Base-by-base conservation (phyloP, 2,797 vertebrate genomes). In the Sebastes iracundus region DNA sequence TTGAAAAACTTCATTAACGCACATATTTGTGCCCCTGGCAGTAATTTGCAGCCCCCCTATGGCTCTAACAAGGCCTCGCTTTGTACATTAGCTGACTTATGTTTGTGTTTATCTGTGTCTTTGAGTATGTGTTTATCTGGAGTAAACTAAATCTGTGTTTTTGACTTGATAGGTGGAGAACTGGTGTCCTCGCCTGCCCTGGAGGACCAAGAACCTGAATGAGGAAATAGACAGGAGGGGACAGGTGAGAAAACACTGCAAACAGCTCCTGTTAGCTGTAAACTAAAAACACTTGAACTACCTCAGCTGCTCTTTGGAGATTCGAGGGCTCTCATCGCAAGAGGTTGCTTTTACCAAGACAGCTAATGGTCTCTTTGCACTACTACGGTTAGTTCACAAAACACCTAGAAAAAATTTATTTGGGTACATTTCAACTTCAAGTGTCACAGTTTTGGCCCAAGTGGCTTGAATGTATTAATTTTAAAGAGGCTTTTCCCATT, bases 101-200 rank as follows among this genome's bases (percentile, higher is more conserved):
- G 14, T 42, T 42, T 42, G 2, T 42, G 42, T 46, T 46, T 46
- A 46, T 46, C 42, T 46, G 42, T 46, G n/a, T 53, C 49, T 53
- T n/a, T 22, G 49, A 53, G 49, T n/a, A 53, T 13, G 22, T 49
- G 56, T 58, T 27, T 58, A 14, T 8, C 56, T 27, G 13, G 12
- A 27, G 3, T 27, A 4, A 27, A 23, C 25, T 59, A 58, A 72
- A 49, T 33, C 0, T 14, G 5, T 69, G 23, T 18, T 32, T 71
- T 55, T 49, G 11, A 2, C 83, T 76, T 32, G 22, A 28, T 58
- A 99, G 98, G 98, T 99, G 95, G 98, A 99, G 96, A 99, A 99
- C 90, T 99, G 98, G 98, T 99, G 98, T 95, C 98, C 98, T 84
- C 97, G 96, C 77, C 97, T 99, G 86, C 97, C 96, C 62, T 99